phyloP scores from a whole-genome alignment of 2,888 invertebrate species.

The Mimumesa dahlbomi region DNA sequence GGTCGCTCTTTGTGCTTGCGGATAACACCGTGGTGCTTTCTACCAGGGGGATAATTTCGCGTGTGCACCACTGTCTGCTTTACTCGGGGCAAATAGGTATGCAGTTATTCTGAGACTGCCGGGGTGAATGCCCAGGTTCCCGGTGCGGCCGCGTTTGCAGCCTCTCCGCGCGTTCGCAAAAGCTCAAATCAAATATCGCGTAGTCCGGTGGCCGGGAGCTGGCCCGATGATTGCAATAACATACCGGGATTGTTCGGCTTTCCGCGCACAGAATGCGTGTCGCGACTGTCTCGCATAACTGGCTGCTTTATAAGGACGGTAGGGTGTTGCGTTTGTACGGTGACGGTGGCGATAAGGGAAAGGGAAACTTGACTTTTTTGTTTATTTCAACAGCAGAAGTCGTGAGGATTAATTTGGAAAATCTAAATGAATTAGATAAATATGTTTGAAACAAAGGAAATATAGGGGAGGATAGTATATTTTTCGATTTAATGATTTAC shows the following conservation, averaged over 20 bases:
- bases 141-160: constrained; percentile 46
- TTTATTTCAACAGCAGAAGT: too few species aligned
- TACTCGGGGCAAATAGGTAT: constrained; percentile 73
- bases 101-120: constrained; percentile 77
- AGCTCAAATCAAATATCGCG: constrained; percentile 63
- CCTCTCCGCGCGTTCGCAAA: constrained; percentile 49
- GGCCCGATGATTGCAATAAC: constrained; percentile 41
- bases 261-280: too few species aligned
- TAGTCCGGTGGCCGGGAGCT: neutral
- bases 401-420: too few species aligned
- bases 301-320: too few species aligned
- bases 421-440: too few species aligned
- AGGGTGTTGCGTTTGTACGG: too few species aligned
- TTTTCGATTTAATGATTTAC: too few species aligned
- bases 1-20: constrained; percentile 5
- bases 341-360: too few species aligned
- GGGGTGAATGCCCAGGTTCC: constrained; percentile 75
- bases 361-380: too few species aligned
- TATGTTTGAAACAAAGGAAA: too few species aligned
- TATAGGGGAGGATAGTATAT: too few species aligned
- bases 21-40: constrained; percentile 33
- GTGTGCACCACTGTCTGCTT: constrained; percentile 67
- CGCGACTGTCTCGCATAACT: too few species aligned
- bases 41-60: constrained; percentile 54
- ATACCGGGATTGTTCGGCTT: constrained; percentile 37